A percentile compares a stretch with the other conserved stretches of the same genome.
These are phyloP conservation scores for Spodoptera litura DNA, from an alignment of 1,140 invertebrate genomes.

Conservation along the genomic window DNA sequence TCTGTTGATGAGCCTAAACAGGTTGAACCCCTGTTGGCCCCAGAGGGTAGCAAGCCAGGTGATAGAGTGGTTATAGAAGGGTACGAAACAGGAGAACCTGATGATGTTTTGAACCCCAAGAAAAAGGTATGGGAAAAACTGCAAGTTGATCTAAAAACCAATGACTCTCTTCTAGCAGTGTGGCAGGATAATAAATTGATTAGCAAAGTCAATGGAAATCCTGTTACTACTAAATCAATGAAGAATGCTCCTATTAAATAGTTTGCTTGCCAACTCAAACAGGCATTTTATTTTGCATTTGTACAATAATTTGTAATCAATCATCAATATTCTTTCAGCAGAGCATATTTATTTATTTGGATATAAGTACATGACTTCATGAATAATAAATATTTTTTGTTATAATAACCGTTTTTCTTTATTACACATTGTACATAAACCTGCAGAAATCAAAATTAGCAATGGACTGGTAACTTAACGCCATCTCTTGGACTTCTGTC, in stretches of 20 bases:
- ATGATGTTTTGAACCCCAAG: slow-evolving; percentile 97
- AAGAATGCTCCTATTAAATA: slow-evolving; percentile 92
- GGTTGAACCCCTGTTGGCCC: slow-evolving; percentile 94
- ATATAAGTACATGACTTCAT: not conserved
- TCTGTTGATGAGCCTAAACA: slow-evolving; percentile 92
- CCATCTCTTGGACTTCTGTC: not conserved
- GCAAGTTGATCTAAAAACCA: slow-evolving; percentile 93
- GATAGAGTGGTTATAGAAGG: slow-evolving; percentile 93
- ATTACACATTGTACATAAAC: not conserved
- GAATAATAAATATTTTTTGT: slow-evolving; percentile 16
- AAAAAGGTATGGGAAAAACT: slow-evolving; percentile 99
- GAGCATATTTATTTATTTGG: not conserved
- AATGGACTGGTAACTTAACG: not conserved
- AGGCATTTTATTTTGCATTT: slow-evolving; percentile 12
- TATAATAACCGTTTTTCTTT: not conserved
- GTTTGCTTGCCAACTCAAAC: not conserved
- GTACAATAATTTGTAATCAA: not conserved
- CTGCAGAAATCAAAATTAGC: not conserved
- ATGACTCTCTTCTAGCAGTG: slow-evolving; percentile 90
- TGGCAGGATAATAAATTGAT: slow-evolving; percentile 94
- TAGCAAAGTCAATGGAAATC: slow-evolving; percentile 88
- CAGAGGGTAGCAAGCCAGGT: slow-evolving; percentile 90
- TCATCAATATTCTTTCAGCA: slow-evolving; percentile 6
- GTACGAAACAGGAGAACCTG: slow-evolving; percentile 92
- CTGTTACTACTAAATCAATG: slow-evolving; percentile 89